Evolutionary conservation across 2,113 vertebrate species (phyloP).

Genomic region (Chaenogobius annularis): DNA sequence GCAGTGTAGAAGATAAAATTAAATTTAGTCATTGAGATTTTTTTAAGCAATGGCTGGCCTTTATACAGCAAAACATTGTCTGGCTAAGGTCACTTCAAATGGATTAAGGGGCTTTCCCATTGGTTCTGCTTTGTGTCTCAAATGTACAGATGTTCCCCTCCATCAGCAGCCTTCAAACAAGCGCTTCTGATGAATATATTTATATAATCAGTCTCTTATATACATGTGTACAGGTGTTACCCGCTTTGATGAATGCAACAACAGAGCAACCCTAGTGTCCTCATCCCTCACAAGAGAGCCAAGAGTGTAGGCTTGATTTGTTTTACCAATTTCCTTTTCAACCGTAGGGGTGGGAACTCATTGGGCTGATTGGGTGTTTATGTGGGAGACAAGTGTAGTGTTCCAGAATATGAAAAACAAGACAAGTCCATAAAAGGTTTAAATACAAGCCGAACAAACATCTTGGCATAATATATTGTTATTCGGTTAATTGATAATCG

Average conservation of each 20-base stretch:
- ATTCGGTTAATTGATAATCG: background rate
- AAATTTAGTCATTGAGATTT: conserved; percentile 6
- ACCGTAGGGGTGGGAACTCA: conserved; percentile 71
- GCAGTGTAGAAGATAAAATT: background rate
- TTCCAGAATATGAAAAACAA: background rate
- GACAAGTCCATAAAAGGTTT: background rate
- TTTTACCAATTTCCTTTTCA: conserved; percentile 75
- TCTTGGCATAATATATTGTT: background rate
- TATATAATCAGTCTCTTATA: conserved; percentile 40
- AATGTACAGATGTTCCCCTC: conserved; percentile 11
- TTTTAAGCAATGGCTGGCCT: background rate
- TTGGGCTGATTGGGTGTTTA: conserved; percentile 76
- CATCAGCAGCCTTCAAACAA: conserved; percentile 25
- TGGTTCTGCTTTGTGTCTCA: conserved; percentile 21
- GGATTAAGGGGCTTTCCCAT: background rate
- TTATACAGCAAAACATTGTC: conserved; percentile 1
- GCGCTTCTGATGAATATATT: conserved; percentile 55
- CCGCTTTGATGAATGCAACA: conserved; percentile 60
- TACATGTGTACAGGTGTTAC: conserved; percentile 41
- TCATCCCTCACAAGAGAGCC: conserved; percentile 71
- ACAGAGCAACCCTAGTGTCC: conserved; percentile 59
- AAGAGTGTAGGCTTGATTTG: conserved; percentile 69
- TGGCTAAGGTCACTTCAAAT: background rate
- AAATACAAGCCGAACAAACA: background rate
- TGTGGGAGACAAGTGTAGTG: background rate